Conservation (phyloP, 2,888 invertebrate species). For the Drosophila acutilabella region DNA sequence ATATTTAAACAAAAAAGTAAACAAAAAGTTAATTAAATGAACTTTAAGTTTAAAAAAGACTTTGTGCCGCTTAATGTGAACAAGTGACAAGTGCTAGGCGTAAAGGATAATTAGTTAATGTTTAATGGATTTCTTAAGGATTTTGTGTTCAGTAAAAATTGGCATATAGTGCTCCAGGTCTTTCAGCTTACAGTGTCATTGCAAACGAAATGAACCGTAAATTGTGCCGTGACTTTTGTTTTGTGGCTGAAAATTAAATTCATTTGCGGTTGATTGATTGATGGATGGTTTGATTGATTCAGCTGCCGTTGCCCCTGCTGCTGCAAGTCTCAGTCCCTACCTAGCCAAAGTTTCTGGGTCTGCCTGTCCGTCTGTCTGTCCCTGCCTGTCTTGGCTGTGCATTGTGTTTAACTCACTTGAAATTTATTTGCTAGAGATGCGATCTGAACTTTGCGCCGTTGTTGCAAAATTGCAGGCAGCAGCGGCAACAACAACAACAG, state of each 20-base stretch:
- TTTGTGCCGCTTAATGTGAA: conserved; percentile 27
- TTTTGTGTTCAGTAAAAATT: background rate
- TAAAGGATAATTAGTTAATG: conserved; percentile 32
- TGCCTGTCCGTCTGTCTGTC: conserved; percentile 26
- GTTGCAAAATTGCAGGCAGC: conserved; percentile 57
- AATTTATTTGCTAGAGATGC: conserved; percentile 75
- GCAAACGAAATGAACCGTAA: conserved; percentile 51
- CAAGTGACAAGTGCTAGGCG: conserved; percentile 42
- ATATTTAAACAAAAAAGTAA: conserved; percentile 12
- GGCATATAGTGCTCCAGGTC: background rate
- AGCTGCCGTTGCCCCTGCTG: conserved; percentile 22
- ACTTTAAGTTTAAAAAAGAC: conserved; percentile 41
- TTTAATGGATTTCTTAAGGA: conserved; percentile 18
- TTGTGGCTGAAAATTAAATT: conserved; percentile 69
- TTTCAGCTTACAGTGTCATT: conserved; percentile 19
- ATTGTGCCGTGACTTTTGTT: conserved; percentile 57
- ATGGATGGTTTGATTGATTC: conserved; percentile 79
- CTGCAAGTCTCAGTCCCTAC: conserved; percentile 18
- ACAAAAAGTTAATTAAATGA: conserved; percentile 17
- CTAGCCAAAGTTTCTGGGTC: conserved; percentile 15
- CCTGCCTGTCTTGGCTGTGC: conserved; percentile 52
- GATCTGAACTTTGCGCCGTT: conserved; percentile 71
- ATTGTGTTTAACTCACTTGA: conserved; percentile 70
- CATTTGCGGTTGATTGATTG: conserved; percentile 74
- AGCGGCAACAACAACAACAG: conserved; percentile 15